Evolutionary conservation across 2,888 invertebrate genomes (phyloP), one percentile per base, ranked within the genome.

Genomic region (Tuberolachnus salignus): DNA sequence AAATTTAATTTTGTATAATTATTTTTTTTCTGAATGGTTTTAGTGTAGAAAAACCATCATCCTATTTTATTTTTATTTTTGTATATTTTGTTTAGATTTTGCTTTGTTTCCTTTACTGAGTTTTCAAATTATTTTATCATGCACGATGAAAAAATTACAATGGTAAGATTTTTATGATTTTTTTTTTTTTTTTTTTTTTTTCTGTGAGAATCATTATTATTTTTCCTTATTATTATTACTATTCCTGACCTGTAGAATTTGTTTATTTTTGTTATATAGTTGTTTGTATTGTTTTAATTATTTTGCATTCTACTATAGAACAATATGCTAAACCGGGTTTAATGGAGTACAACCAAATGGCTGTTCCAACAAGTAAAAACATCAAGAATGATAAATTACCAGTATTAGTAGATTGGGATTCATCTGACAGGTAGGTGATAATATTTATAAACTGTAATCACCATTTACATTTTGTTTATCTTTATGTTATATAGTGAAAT

Each of bases 361-460:
- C 78, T 49, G 78, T 78, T 2, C 78, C 78, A 3, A 67, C n/a
- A 1, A 69, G 78, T 51, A 78, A 78, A 78, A 59, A 59, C 10
- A 34, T 59, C 13, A 78, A 78, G 10, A 67, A 42, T 34, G 69
- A 78, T 13, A 78, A 78, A 69, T 57, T 66, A 57, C 78, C 78
- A 14, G 78, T 69, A 1, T 84, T 90, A 44, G 89, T 89, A 16
- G 88, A 89, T 81, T 89, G 89, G 89, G 88, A 88, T 81, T 87
- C 88, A 49, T 88, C 88, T 83, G 88, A 88, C 82, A 88, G 88
- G 88, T 88, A 72, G 3, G 6, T 34, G 34, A 34, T 34, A 34
- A 34, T 34, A 75, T 21, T 51, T 46, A 21, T 42, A 63, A 23
- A 10, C 11, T 8, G n/a, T 75, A 70, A 42, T 21, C 21, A 67